Conservation (phyloP, 2,797 vertebrate genomes). For the Poecilia wingei region DNA sequence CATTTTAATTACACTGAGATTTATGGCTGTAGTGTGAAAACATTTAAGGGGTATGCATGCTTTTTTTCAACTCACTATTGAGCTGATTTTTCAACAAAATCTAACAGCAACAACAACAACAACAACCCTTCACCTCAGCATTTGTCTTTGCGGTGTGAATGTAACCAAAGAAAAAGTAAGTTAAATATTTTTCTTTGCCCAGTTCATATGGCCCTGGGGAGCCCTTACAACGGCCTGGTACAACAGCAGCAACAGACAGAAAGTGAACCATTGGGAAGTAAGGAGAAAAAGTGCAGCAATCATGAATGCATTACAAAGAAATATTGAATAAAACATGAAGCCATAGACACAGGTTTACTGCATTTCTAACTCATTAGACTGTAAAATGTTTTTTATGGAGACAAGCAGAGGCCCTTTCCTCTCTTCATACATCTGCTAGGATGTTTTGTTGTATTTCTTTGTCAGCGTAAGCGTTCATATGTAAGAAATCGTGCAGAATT, state of each 20-base stretch:
- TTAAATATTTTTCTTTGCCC: neutral
- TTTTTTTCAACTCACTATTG: neutral
- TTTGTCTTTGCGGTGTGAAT: neutral
- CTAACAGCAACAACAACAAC: neutral
- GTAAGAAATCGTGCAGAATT: neutral
- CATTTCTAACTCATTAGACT: conserved; percentile 29
- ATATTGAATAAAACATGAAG: conserved; percentile 47
- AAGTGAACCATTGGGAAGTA: neutral
- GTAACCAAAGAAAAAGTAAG: neutral
- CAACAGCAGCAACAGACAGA: neutral
- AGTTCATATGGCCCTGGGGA: neutral
- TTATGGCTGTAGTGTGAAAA: neutral
- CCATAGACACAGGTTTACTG: conserved; percentile 36
- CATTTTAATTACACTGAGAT: neutral
- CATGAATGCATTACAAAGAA: conserved; percentile 44
- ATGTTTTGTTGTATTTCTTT: conserved; percentile 10
- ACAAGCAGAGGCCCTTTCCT: conserved; percentile 5
- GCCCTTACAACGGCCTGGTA: neutral
- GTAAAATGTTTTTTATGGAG: conserved; percentile 46
- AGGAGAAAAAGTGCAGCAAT: conserved; percentile 22
- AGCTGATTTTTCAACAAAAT: neutral
- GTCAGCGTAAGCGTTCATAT: neutral
- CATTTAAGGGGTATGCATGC: neutral
- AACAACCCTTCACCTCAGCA: neutral
- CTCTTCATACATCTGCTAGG: neutral